Evolutionary conservation across 2,797 vertebrate species (phyloP).

Genomic region (Rousettus madagascariensis): DNA sequence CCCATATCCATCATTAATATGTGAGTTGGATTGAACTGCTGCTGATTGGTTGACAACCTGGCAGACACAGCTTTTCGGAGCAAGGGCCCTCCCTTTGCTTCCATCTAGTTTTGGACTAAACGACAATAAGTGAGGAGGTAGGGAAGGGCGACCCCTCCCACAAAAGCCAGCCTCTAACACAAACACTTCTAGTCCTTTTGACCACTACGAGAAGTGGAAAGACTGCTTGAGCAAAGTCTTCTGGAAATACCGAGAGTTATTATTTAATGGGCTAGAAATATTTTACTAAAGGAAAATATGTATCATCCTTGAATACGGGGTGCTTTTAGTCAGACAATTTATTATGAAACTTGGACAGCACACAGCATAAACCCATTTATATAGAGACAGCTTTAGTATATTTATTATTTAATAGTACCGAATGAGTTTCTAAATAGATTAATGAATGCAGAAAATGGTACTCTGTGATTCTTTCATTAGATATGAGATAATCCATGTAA

Average conservation of each 20-base stretch:
- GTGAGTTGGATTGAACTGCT: not conserved
- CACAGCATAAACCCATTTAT: not conserved
- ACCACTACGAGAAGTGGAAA: not conserved
- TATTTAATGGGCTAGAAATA: slow-evolving; percentile 18
- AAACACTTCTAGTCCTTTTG: not conserved
- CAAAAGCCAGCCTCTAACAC: not conserved
- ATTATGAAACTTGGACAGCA: slow-evolving; percentile 40
- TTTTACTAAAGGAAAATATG: slow-evolving; percentile 16
- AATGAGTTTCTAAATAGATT: not conserved
- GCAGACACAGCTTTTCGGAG: not conserved
- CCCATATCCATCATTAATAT: not conserved
- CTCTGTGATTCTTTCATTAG: slow-evolving; percentile 10
- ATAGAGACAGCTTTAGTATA: not conserved
- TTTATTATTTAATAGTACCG: slow-evolving; percentile 23
- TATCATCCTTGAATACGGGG: not conserved
- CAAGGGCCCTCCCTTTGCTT: not conserved
- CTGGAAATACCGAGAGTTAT: slow-evolving; percentile 13
- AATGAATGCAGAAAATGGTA: not conserved
- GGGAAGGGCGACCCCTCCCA: not conserved
- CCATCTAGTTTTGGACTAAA: not conserved
- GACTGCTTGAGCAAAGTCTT: not conserved
- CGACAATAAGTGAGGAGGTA: not conserved
- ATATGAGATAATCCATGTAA: not conserved
- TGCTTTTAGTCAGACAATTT: not conserved
- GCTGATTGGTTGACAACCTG: not conserved